Base-by-base conservation (phyloP, 2,888 invertebrate species). In the Yponomeuta malinellus region DNA sequence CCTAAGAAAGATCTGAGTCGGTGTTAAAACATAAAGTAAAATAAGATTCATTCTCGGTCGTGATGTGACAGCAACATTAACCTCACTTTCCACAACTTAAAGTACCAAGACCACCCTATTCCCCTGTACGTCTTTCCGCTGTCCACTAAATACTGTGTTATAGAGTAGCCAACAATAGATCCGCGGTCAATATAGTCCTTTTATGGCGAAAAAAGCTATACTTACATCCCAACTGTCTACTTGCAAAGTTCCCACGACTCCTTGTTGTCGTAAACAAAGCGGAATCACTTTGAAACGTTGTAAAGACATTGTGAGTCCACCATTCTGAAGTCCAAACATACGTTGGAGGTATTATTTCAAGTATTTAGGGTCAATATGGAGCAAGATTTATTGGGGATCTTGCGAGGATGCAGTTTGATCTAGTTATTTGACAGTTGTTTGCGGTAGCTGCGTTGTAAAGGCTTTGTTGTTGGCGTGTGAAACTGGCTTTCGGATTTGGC, bases 181-280 rank as follows among this genome's bases (percentile, higher is more conserved):
- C 79, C 75, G 83, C 79, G 88, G 88, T 89, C 87, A 88, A 88
- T 84, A 82, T 78, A 79, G 81, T 79, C 76, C 79, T 81, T 81
- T 81, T 82, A 78, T 79, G 52, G 52, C 52, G 8, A 59, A 59
- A 80, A 76, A 80, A 76, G 74, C 71, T 72, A 73, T 75, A 73
- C 77, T 79, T 79, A 82, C 76, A 75, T 77, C 75, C 43, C 52
- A 59, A 59, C 52, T 59, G 52, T 59, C 15, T 15, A 71, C 72
- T 79, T 79, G 78, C 79, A 77, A 72, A 74, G 75, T 90, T 90
- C 90, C 88, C 90, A 90, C 89, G 88, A 84, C 79, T 77, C 82
- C 78, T 79, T 80, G 71, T 73, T 74, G 65, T 70, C 12, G 31
- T 33, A 87, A 84, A 89, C 89, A 87, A 89, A 86, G 72, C 79